phyloP scores from a whole-genome alignment of 30 jellyfish, hydroid and myxozoan species.

The Aurelia aurita region DNA sequence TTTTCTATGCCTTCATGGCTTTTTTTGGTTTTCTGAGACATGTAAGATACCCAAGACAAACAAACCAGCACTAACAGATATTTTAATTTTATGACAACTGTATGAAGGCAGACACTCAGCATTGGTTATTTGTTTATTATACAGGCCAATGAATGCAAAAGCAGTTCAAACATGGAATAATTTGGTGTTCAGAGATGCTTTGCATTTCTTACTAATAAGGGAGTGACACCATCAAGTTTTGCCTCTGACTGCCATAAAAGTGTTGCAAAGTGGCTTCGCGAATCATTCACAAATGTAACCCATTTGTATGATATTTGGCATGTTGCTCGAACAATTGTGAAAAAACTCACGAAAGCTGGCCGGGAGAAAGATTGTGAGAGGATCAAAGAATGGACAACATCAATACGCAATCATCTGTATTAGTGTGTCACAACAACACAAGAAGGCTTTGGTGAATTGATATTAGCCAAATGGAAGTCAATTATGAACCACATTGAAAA shows the following conservation, averaged over 20 bases:
- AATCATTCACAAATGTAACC: background rate
- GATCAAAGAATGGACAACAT: conserved; percentile 5
- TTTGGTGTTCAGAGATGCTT: conserved; percentile 26
- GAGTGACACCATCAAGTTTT: background rate
- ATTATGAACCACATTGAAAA: conserved; percentile 14
- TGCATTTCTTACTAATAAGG: no score
- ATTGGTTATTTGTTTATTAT: no score
- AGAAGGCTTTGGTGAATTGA: conserved; percentile 11
- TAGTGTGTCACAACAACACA: conserved; percentile 19
- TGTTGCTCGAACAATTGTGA: conserved; percentile 24
- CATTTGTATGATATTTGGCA: conserved; percentile 48
- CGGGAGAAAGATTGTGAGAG: conserved; percentile 2
- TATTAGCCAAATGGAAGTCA: conserved; percentile 28
- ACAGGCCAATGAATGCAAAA: no score
- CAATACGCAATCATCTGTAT: conserved; percentile 17
- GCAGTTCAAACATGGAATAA: conserved; percentile 12
- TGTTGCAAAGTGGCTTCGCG: conserved; percentile 28
- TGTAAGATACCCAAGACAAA: no score
- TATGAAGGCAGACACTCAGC: no score
- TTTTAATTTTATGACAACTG: no score
- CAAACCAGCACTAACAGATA: no score
- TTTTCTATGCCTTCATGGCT: no score
- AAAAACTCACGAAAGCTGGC: conserved; percentile 33
- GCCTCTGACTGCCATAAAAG: conserved; percentile 36
- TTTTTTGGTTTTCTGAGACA: no score